These are phyloP conservation scores for Tiaroga cobitis DNA, from an alignment of 2,797 vertebrate genomes.

Conservation along the genomic window DNA sequence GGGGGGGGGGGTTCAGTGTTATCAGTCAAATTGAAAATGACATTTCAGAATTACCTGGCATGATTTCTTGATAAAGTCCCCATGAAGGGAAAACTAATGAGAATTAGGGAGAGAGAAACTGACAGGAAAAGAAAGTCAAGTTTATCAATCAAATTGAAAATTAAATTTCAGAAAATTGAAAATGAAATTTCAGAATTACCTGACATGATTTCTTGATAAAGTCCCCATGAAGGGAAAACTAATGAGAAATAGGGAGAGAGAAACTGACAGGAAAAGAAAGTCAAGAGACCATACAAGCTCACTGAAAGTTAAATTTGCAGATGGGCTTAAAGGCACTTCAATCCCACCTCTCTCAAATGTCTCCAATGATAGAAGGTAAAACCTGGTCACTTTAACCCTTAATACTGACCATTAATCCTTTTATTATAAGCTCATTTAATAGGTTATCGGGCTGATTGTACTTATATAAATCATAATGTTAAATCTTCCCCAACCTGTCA, in stretches of 20 bases:
- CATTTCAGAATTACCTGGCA: background rate
- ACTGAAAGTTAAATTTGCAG: background rate
- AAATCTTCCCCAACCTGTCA: background rate
- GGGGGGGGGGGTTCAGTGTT: background rate
- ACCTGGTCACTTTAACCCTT: background rate
- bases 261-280: constrained; percentile 10
- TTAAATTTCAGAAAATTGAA: background rate
- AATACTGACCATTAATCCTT: background rate
- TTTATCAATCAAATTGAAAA: background rate
- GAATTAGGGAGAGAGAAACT: background rate
- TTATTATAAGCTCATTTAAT: background rate
- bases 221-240: background rate
- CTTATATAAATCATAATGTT: background rate
- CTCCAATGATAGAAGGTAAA: background rate
- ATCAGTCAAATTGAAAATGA: background rate
- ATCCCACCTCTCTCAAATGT: background rate
- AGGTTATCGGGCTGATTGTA: background rate
- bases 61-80: background rate
- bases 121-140: constrained; percentile 12
- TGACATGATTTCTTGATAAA: background rate
- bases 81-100: background rate
- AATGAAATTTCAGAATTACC: background rate
- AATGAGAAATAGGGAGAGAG: background rate
- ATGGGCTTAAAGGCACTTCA: background rate
- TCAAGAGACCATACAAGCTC: background rate